Conservation (phyloP, 2,797 vertebrate genomes). For the Cirrhinus molitorella region DNA sequence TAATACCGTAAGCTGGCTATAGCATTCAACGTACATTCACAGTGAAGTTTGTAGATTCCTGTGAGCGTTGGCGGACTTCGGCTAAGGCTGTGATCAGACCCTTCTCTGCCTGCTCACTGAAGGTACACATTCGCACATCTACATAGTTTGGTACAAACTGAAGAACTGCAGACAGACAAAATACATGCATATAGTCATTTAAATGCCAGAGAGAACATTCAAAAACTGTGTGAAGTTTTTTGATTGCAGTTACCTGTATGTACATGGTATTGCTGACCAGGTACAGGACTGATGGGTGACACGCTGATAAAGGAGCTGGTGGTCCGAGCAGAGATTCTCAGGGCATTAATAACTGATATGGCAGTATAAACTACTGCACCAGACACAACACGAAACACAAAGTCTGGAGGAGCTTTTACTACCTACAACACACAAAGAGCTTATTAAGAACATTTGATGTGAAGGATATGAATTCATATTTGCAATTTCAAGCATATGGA, state of each 20-base stretch:
- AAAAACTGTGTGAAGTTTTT: conserved; percentile 22
- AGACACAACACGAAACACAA: conserved; percentile 91
- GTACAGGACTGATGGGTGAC: conserved; percentile 81
- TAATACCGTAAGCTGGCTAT: conserved; percentile 9
- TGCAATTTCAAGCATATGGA: not conserved
- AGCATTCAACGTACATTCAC: conserved; percentile 84
- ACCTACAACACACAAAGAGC: conserved; percentile 76
- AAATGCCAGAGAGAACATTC: not conserved
- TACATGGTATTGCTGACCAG: conserved; percentile 87
- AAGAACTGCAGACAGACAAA: conserved; percentile 81
- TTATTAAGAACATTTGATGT: not conserved
- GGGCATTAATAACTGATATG: conserved; percentile 89
- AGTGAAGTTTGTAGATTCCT: conserved; percentile 86
- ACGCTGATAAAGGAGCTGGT: conserved; percentile 83
- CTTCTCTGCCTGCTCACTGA: conserved; percentile 88
- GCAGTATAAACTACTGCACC: conserved; percentile 93
- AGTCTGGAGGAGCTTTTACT: conserved; percentile 85
- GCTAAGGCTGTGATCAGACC: conserved; percentile 88
- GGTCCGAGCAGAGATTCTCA: conserved; percentile 81
- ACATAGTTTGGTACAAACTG: conserved; percentile 93
- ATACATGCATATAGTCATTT: not conserved
- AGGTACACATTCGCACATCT: conserved; percentile 90
- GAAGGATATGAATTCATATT: not conserved
- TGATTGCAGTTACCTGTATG: conserved; percentile 85
- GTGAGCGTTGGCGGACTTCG: conserved; percentile 85